These are phyloP conservation scores for Teleiodes luculella DNA, from an alignment of 2,888 invertebrate species.

Conservation along the genomic window DNA sequence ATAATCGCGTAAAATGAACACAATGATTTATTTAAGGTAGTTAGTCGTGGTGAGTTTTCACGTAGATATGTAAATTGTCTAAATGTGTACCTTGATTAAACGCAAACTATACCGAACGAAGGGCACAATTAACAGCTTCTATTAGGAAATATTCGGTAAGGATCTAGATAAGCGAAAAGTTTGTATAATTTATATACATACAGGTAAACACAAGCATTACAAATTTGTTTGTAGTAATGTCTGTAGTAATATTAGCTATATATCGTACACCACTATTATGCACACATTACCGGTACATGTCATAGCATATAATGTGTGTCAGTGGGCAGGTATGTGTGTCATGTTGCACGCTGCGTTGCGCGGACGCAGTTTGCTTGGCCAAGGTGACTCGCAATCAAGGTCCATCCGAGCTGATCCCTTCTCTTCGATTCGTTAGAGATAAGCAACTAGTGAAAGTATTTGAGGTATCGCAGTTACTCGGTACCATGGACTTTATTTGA, in stretches of 20 bases:
- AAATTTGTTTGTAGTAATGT: no score
- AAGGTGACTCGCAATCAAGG: slow-evolving; percentile 63
- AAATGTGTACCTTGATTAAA: not conserved
- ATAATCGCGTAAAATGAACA: no score
- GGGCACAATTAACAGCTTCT: not conserved
- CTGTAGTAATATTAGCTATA: no score
- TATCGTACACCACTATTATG: not conserved
- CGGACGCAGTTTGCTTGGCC: slow-evolving; percentile 37
- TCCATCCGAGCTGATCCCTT: slow-evolving; percentile 62
- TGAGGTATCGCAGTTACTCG: not conserved
- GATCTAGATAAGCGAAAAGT: no score
- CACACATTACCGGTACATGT: not conserved
- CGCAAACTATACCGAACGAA: not conserved
- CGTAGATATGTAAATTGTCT: not conserved
- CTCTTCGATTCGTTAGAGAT: slow-evolving; percentile 25
- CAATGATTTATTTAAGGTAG: no score
- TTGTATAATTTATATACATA: no score
- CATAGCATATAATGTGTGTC: slow-evolving; percentile 2
- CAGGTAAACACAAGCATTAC: no score
- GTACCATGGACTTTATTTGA: not conserved
- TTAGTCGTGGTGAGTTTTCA: no score
- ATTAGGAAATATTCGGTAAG: no score
- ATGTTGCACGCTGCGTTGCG: slow-evolving; percentile 26
- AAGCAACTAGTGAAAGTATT: slow-evolving; percentile 53
- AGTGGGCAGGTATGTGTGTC: slow-evolving; percentile 27